These are phyloP conservation scores for Calameuta filiformis DNA, from an alignment of 2,888 invertebrate genomes.

Conservation along the genomic window DNA sequence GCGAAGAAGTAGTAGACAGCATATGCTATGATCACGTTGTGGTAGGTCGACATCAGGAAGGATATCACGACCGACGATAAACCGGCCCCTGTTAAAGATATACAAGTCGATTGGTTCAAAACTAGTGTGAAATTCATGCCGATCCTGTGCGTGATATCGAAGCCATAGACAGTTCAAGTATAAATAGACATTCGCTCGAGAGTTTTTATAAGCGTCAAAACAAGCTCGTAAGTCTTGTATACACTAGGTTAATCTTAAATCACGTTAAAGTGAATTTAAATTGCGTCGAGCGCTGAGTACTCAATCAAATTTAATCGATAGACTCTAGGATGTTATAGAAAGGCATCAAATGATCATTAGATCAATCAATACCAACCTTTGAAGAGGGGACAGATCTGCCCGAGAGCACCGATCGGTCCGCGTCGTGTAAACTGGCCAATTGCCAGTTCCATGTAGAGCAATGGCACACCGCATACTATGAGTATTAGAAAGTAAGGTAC, in stretches of 20 bases:
- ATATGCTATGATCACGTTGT: slow-evolving; percentile 95
- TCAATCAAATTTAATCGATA: not conserved
- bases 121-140: not conserved
- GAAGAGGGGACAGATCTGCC: slow-evolving; percentile 90
- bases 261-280: not conserved
- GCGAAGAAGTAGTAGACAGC: slow-evolving; percentile 93
- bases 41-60: slow-evolving; percentile 94
- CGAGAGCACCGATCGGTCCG: slow-evolving; percentile 91
- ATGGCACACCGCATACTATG: slow-evolving; percentile 89
- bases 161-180: not conserved
- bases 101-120: not conserved
- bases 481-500: slow-evolving; percentile 95
- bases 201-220: not conserved
- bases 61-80: slow-evolving; percentile 94
- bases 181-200: not conserved
- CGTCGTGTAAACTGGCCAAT: slow-evolving; percentile 93
- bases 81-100: slow-evolving; percentile 83
- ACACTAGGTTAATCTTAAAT: not conserved
- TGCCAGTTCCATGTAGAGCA: slow-evolving; percentile 94
- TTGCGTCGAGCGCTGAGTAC: not conserved
- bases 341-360: not conserved
- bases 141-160: not conserved
- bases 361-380: slow-evolving; percentile 74
- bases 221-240: not conserved
- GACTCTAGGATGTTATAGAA: not conserved